phyloP scores from a whole-genome alignment of 2,113 vertebrate species.

The Taxidea taxus region DNA sequence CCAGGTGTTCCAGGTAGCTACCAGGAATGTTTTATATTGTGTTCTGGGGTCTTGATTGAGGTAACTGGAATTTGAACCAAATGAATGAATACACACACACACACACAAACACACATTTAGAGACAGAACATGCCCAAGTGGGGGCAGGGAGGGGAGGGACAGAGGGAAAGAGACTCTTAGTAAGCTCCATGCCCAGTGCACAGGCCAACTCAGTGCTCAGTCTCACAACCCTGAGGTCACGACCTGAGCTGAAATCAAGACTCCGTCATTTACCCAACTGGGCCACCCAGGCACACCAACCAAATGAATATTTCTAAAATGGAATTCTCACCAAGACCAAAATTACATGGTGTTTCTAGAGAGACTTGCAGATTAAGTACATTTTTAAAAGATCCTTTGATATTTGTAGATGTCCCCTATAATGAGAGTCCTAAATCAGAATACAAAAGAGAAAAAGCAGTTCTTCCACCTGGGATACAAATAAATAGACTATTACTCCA shows the following conservation, averaged over 20 bases:
- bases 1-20: not conserved
- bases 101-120: not conserved
- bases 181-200: not conserved
- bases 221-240: not conserved
- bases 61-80: not conserved
- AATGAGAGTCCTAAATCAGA: not conserved
- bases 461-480: not conserved
- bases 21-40: not conserved
- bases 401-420: not conserved
- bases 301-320: not conserved
- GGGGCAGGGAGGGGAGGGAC: not conserved
- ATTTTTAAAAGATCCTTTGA: not conserved
- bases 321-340: not conserved
- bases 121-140: not conserved
- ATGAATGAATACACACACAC: not conserved
- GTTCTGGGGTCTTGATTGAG: not conserved
- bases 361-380: not conserved
- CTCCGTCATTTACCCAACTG: not conserved
- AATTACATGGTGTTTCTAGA: not conserved
- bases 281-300: not conserved
- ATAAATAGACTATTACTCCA: not conserved
- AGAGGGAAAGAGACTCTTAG: not conserved
- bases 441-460: not conserved
- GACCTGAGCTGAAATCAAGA: not conserved
- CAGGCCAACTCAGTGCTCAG: not conserved